Base-by-base conservation (phyloP, 2,888 invertebrate species). In the Trissolcus japonicus region DNA sequence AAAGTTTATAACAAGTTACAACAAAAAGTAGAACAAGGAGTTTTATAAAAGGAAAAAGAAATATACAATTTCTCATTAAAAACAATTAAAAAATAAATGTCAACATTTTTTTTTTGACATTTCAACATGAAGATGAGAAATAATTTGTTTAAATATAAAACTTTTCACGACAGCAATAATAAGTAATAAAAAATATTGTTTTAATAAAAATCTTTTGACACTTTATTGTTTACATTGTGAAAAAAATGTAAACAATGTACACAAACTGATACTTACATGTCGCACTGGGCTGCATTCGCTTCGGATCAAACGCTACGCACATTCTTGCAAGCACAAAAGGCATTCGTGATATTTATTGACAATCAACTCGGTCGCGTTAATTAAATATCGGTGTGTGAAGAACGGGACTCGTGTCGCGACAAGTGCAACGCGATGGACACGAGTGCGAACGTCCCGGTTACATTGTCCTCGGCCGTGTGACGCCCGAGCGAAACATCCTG, bases 201-300 rank as follows among this genome's bases (percentile, higher is more conserved):
- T 48, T 2, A 48, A 48, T 48, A 9, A 53, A 25, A 19, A 53
- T 53, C 21, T 9, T 17, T 53, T 53, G 21, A 11, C 11, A 53
- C 4, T 2, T 21, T 21, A 1, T 35, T 55, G 25, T 25, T 25
- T 25, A 25, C 25, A 4, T 25, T 4, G 3, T 6, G 25, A 25
- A 7, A 19, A 57, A 57, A 43, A 43, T 40, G 29, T n/a, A 57
- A 57, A 57, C 19, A 57, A 25, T 35, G 35, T 4, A 35, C 35
- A 35, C 0, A 11, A 35, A 11, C 1, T 7, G n/a, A 14, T 48
- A 63, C 72, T 72, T 46, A 72, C 72, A 65, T 72, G 72, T 43
- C 57, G 41, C 59, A 46, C 40, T 63, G 59, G 25, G 46, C 59
- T 43, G 55, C 72, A 72, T 72, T 72, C 59, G 59, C 17, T 40